Conservation (phyloP, 2,113 vertebrate species). For the Gulo gulo region DNA sequence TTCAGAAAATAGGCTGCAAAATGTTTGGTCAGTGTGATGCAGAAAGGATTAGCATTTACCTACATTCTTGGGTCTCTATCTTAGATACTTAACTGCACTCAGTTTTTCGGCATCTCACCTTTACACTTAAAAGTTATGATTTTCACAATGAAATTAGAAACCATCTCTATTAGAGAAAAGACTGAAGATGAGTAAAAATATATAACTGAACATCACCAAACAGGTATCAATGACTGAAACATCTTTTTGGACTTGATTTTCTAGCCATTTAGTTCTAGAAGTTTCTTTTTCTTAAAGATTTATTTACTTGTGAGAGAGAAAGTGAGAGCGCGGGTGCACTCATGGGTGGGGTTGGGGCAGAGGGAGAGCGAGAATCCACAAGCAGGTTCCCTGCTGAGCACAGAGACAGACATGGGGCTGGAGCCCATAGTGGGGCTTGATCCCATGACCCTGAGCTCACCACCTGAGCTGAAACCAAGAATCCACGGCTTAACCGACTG, state of each 20-base stretch:
- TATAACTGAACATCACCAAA: background rate
- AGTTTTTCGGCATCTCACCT: background rate
- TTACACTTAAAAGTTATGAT: background rate
- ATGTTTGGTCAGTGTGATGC: background rate
- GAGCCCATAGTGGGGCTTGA: background rate
- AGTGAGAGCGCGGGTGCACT: background rate
- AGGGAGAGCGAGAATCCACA: background rate
- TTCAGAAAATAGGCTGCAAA: background rate
- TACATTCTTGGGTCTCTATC: background rate
- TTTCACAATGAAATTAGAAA: background rate
- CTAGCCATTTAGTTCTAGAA: background rate
- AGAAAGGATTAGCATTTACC: background rate
- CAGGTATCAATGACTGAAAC: background rate
- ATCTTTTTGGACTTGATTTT: background rate
- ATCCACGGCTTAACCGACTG: background rate
- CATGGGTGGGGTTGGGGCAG: background rate
- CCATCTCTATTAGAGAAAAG: background rate
- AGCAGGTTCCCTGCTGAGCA: background rate
- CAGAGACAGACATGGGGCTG: background rate
- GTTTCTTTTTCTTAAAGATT: background rate
- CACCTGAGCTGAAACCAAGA: background rate
- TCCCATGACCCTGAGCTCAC: background rate
- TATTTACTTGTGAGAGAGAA: background rate
- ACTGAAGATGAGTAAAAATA: background rate
- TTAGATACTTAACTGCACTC: background rate